Conservation (phyloP, 2,113 vertebrate species). For the Cnemophilus loriae region DNA sequence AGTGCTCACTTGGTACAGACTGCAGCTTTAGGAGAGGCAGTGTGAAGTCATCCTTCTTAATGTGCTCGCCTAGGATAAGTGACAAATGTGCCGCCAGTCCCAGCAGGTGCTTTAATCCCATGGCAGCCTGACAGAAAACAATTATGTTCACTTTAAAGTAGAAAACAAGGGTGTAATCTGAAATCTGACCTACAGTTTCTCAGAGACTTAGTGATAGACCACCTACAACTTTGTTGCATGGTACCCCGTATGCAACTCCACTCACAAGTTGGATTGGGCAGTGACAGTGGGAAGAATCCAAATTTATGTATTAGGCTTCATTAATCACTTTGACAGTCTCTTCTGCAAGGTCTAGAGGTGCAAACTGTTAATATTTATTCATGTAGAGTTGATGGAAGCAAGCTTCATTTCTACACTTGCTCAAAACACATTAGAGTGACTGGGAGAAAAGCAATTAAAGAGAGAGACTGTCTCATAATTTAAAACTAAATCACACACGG, state of each 20-base stretch:
- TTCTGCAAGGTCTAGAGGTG: neutral
- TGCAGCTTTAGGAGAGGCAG: neutral
- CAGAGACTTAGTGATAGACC: neutral
- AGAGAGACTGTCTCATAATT: neutral
- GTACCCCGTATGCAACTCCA: neutral
- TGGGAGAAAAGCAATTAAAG: neutral
- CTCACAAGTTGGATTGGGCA: neutral
- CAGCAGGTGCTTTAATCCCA: neutral
- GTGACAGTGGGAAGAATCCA: neutral
- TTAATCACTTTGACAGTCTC: neutral
- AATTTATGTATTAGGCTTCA: neutral
- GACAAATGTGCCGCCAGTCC: neutral
- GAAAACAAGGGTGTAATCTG: neutral
- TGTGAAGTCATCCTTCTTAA: neutral
- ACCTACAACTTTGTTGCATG: neutral
- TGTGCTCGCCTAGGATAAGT: neutral
- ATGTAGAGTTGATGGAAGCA: neutral
- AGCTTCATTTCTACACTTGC: neutral
- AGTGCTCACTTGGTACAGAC: neutral
- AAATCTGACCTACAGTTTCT: neutral
- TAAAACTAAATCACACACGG: neutral
- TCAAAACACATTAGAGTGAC: neutral
- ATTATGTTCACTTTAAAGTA: neutral
- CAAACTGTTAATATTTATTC: neutral
- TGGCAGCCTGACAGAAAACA: neutral